Evolutionary conservation across 2,888 invertebrate species (phyloP).

Genomic region (Lasioglossum oenotherae): DNA sequence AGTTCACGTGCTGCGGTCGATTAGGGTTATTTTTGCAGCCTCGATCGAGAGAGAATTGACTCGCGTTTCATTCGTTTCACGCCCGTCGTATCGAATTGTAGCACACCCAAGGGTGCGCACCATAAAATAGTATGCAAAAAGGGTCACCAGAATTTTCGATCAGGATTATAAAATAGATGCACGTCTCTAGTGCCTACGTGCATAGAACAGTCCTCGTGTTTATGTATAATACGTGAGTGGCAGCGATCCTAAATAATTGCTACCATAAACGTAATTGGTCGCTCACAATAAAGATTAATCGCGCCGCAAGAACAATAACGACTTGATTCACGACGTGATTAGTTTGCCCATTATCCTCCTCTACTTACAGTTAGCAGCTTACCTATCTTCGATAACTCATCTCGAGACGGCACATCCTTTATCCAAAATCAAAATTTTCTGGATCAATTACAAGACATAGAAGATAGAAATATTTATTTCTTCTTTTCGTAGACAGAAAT

Average conservation of each 20-base stretch:
- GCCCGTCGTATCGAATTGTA: background rate
- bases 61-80: conserved; percentile 1
- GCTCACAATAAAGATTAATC: background rate
- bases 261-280: background rate
- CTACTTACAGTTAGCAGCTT: background rate
- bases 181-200: background rate
- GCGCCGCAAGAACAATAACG: background rate
- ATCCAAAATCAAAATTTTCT: background rate
- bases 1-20: conserved; percentile 1
- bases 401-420: background rate
- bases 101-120: background rate
- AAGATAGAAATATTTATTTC: background rate
- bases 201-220: background rate
- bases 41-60: background rate
- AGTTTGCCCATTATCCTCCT: background rate
- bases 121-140: background rate
- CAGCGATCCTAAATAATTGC: background rate
- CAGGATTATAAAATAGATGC: background rate
- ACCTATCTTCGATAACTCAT: background rate
- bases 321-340: background rate
- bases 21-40: conserved; percentile 11
- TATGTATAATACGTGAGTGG: background rate
- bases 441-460: background rate
- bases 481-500: too few relatives aligned
- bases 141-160: background rate